Percentiles rank a stretch among this genome's conserved stretches.
These are phyloP conservation scores for Phyllopteryx taeniolatus DNA, from an alignment of 2,113 vertebrate species.

Conservation along the genomic window DNA sequence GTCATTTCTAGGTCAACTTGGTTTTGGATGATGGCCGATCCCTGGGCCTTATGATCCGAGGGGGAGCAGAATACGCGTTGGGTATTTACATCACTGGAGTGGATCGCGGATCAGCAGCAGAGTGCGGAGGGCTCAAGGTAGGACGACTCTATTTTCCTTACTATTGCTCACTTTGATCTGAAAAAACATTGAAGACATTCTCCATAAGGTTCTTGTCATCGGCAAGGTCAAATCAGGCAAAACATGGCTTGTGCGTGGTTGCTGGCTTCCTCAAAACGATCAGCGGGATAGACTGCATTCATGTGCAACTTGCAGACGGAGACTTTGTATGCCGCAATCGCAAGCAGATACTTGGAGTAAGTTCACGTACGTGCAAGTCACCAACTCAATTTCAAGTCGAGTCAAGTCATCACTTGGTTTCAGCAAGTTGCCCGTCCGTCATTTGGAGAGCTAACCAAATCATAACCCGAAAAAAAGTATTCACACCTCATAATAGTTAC, in stretches of 20 bases:
- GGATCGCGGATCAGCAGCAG: constrained; percentile 88
- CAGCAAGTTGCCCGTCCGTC: no score
- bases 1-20: constrained; percentile 84
- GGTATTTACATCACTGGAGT: constrained; percentile 97
- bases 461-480: no score
- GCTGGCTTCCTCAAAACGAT: no score
- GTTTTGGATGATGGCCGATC: constrained; percentile 91
- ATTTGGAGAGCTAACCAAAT: no score
- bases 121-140: constrained; percentile 93
- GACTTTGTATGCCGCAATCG: no score
- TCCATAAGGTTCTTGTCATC: background rate
- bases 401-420: no score
- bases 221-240: background rate
- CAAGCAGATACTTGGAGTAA: no score
- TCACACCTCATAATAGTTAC: no score
- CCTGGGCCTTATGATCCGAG: constrained; percentile 91
- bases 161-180: background rate
- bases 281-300: no score
- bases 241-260: background rate
- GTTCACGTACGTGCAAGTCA: no score
- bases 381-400: no score
- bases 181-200: background rate
- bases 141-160: constrained; percentile 1
- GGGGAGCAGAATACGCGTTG: constrained; percentile 90
- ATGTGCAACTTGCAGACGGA: no score